Evolutionary conservation across 1,140 invertebrate genomes (phyloP).

Genomic region (Bemisia tabaci): DNA sequence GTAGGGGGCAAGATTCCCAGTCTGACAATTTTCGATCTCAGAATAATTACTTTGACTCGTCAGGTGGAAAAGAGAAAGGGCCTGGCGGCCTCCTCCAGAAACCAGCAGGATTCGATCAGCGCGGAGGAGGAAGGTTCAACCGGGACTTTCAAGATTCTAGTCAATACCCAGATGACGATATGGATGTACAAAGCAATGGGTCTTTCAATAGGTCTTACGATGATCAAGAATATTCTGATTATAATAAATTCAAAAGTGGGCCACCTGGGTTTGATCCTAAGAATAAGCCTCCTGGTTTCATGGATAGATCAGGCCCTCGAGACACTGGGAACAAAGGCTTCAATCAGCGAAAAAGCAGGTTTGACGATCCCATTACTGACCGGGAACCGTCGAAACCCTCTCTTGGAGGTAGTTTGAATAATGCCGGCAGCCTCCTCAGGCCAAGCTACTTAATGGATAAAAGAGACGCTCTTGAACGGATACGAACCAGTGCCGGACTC

Average conservation of each 20-base stretch:
- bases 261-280: background rate
- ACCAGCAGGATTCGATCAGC: no score
- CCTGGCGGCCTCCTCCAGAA: no score
- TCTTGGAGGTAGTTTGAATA: background rate
- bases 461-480: background rate
- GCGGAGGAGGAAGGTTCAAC: no score
- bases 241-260: background rate
- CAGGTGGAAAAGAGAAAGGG: no score
- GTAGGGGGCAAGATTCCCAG: no score
- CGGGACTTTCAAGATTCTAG: no score
- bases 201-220: background rate
- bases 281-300: background rate
- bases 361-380: background rate
- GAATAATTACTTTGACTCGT: no score
- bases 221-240: background rate
- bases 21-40: background rate
- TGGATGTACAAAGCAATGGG: background rate
- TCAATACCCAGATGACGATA: background rate
- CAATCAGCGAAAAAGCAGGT: conserved; percentile 1
- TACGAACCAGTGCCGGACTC: background rate
- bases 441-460: background rate
- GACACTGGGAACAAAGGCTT: background rate
- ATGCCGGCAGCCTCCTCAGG: background rate
- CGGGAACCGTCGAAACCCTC: background rate
- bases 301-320: background rate